Evolutionary conservation across 2,113 vertebrate species (phyloP).

Genomic region (Halcyon malimbica): DNA sequence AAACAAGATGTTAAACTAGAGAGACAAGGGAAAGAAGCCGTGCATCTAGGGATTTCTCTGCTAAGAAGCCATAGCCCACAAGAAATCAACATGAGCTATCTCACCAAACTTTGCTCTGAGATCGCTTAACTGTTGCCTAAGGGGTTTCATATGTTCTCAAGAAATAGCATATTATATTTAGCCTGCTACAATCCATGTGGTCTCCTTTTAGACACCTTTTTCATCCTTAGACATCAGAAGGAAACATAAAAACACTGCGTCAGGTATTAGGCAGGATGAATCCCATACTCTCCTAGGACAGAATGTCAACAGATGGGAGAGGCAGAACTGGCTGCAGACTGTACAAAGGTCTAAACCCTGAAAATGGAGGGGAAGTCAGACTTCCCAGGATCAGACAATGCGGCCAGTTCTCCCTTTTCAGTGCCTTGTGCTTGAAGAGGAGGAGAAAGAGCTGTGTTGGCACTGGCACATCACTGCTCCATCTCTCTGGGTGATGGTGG

Average conservation of each 20-base stretch:
- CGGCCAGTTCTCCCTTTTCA: neutral
- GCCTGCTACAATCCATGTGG: neutral
- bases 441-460: neutral
- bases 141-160: neutral
- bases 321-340: neutral
- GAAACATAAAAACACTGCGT: neutral
- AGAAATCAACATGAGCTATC: neutral
- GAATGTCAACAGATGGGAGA: neutral
- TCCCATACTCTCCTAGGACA: neutral
- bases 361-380: neutral
- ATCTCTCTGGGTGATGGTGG: neutral
- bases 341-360: neutral
- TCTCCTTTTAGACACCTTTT: neutral
- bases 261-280: neutral
- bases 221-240: neutral
- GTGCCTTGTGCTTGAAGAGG: neutral
- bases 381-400: neutral
- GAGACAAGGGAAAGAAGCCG: neutral
- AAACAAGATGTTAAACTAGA: neutral
- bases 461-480: neutral
- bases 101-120: neutral
- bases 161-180: neutral
- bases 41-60: neutral
- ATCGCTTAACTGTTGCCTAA: accelerated
- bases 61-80: neutral